Percentiles rank a stretch among this genome's conserved stretches.
Conservation (phyloP, 2,797 vertebrate genomes). For the Protosalanx chinensis region DNA sequence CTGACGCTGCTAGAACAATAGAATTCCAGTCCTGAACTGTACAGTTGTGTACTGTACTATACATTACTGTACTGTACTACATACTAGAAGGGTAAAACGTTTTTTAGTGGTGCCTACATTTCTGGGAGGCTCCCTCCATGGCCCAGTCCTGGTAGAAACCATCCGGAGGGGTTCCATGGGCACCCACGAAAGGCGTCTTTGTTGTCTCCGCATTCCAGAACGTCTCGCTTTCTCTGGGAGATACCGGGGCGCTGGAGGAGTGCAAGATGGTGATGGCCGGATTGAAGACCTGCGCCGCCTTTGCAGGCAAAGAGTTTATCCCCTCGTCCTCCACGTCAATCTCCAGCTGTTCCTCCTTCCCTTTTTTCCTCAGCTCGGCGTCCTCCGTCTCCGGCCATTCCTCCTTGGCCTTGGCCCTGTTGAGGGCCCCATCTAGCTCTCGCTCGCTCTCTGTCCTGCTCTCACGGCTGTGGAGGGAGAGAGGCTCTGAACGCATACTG, state of each 20-base stretch:
- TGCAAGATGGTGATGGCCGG: conserved; percentile 55
- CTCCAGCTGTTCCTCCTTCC: conserved; percentile 4
- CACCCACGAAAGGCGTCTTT: conserved; percentile 50
- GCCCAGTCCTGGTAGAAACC: conserved; percentile 52
- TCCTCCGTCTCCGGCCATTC: conserved; percentile 8
- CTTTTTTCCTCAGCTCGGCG: conserved; percentile 8
- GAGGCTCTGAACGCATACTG: conserved; percentile 36
- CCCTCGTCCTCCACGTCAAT: conserved; percentile 8
- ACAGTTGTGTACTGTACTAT: no score
- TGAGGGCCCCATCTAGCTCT: conserved; percentile 22
- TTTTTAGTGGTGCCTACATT: conserved; percentile 31
- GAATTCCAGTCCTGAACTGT: no score
- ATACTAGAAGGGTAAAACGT: neutral
- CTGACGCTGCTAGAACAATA: no score
- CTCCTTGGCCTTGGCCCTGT: conserved; percentile 4
- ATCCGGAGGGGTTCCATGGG: conserved; percentile 23
- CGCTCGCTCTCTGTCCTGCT: conserved; percentile 57
- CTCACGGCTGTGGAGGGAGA: conserved; percentile 27
- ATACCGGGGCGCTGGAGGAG: conserved; percentile 27
- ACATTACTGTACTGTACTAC: no score
- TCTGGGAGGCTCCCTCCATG: neutral
- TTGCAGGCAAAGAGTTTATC: conserved; percentile 62
- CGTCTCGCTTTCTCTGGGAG: conserved; percentile 36
- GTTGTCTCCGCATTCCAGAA: conserved; percentile 55
- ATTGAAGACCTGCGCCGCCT: conserved; percentile 69